A percentile compares a stretch with the other conserved stretches of the same genome.
Evolutionary conservation across 2,113 vertebrate species (phyloP).

Genomic region (Uropsilus gracilis): DNA sequence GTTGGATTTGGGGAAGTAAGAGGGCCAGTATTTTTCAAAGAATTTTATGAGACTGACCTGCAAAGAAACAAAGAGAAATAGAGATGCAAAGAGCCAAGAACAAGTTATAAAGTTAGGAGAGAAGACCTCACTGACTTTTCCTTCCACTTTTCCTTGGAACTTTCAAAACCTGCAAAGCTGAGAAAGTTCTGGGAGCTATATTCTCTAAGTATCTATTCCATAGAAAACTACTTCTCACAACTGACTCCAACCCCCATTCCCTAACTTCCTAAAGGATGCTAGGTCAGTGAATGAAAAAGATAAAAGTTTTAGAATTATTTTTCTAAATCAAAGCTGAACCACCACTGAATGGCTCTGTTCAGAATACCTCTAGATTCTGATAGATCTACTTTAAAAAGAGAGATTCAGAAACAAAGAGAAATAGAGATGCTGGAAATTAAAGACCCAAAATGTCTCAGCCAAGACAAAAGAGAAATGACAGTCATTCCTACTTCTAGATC

Average conservation of each 20-base stretch:
- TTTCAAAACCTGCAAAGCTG: neutral
- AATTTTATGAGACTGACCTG: neutral
- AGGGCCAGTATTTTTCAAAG: neutral
- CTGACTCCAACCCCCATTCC: too few relatives aligned
- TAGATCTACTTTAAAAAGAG: constrained; percentile 20
- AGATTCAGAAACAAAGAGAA: constrained; percentile 18
- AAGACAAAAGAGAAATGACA: constrained; percentile 15
- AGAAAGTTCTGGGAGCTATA: neutral
- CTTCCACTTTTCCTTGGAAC: neutral
- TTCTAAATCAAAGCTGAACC: constrained; percentile 41
- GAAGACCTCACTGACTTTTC: neutral
- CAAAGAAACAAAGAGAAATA: neutral
- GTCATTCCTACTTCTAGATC: constrained; percentile 29
- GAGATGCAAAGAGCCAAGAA: too few relatives aligned
- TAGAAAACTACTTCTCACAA: neutral
- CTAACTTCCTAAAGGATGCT: neutral
- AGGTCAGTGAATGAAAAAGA: neutral
- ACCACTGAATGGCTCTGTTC: neutral
- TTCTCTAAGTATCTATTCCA: neutral
- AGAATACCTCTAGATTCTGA: neutral
- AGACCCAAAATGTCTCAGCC: constrained; percentile 15
- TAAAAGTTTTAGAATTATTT: constrained; percentile 24
- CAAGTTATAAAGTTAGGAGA: neutral
- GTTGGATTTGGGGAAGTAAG: neutral
- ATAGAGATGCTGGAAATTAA: constrained; percentile 1